Conservation (phyloP, 2,113 vertebrate genomes). For the Megatriorchis doriae region DNA sequence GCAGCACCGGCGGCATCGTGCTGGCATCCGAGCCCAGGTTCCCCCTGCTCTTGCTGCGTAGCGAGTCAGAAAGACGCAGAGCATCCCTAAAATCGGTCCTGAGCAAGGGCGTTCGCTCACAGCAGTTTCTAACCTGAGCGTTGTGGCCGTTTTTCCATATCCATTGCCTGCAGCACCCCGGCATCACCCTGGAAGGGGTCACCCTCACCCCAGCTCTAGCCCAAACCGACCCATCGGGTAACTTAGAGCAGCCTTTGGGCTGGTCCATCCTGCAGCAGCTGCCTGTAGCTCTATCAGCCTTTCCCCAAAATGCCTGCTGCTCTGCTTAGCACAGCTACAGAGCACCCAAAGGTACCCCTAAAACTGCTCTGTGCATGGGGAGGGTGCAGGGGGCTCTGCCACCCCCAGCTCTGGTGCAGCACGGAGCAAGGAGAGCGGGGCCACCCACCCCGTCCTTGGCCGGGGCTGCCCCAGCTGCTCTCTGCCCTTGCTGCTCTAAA, state of each 20-base stretch:
- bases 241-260: neutral
- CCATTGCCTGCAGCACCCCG: accelerated
- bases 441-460: neutral
- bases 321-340: neutral
- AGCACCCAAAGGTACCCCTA: neutral
- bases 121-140: accelerated
- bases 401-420: neutral
- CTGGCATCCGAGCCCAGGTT: neutral
- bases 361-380: neutral
- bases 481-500: neutral
- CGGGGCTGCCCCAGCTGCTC: neutral
- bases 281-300: neutral
- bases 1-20: neutral
- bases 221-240: accelerated
- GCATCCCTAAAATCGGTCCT: neutral
- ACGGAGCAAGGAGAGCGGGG: too few relatives aligned
- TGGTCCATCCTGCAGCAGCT: neutral
- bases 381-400: neutral
- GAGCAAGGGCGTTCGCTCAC: accelerated
- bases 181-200: neutral
- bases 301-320: neutral
- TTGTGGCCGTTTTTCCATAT: neutral
- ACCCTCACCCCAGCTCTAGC: neutral
- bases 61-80: neutral
- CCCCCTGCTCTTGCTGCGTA: neutral